phyloP scores from a whole-genome alignment of 2,113 vertebrate genomes.

The Marcusenius ussheri region DNA sequence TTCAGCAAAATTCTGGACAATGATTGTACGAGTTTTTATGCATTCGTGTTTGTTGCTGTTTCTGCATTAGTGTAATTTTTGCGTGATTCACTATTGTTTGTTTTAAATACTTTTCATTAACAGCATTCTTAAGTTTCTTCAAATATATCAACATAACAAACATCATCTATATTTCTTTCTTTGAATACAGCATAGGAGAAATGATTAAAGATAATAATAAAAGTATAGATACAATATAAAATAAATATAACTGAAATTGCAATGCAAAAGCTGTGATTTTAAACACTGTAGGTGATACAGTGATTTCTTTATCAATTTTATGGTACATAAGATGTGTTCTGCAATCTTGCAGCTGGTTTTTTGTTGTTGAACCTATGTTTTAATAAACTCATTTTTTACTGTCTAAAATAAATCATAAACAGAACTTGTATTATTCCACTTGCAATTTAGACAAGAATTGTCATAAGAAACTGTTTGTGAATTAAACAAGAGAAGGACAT shows the following conservation, averaged over 20 bases:
- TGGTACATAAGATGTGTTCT: constrained; percentile 60
- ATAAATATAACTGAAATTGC: constrained; percentile 42
- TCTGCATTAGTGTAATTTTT: constrained; percentile 48
- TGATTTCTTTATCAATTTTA: constrained; percentile 62
- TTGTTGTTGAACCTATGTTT: constrained; percentile 56
- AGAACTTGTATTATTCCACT: constrained; percentile 39
- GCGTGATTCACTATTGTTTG: constrained; percentile 27
- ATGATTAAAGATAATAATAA: constrained; percentile 41
- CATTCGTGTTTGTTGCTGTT: constrained; percentile 36
- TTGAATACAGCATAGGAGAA: constrained; percentile 22
- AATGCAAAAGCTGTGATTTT: constrained; percentile 58
- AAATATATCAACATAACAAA: constrained; percentile 10
- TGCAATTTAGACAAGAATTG: background rate
- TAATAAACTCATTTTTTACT: constrained; percentile 65
- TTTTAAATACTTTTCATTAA: constrained; percentile 28
- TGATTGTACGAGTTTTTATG: constrained; percentile 53
- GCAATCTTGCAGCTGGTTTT: constrained; percentile 55
- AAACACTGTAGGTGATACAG: constrained; percentile 54
- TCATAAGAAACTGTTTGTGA: background rate
- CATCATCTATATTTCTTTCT: background rate
- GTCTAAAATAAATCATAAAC: constrained; percentile 39
- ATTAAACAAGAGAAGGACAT: background rate
- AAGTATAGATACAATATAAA: constrained; percentile 38
- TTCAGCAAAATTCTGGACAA: constrained; percentile 39
- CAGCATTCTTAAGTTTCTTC: constrained; percentile 28